Evolutionary conservation across 2,113 vertebrate species (phyloP).

Genomic region (Bubo bubo): DNA sequence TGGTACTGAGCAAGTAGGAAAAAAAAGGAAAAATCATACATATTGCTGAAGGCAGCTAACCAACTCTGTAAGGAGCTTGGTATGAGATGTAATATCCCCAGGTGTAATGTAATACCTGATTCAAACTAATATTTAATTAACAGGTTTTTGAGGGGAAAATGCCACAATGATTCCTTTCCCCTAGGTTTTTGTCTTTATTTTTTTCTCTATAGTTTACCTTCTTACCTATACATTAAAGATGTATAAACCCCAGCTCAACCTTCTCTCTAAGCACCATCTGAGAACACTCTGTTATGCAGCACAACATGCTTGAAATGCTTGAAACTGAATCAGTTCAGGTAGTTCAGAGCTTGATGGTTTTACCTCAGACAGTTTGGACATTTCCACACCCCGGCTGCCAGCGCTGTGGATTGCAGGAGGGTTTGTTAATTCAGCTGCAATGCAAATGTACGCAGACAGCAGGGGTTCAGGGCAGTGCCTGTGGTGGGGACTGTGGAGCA

Average conservation of each 20-base stretch:
- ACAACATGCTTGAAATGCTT: background rate
- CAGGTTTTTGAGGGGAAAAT: background rate
- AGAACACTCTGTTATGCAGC: background rate
- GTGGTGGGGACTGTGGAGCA: background rate
- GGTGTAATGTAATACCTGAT: background rate
- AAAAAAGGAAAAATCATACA: background rate
- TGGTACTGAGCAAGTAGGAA: background rate
- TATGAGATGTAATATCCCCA: background rate
- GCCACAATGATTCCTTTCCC: fast-evolving
- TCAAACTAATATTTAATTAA: conserved; percentile 7
- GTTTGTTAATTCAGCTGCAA: background rate
- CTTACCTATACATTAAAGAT: background rate
- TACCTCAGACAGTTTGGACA: background rate
- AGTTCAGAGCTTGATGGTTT: background rate
- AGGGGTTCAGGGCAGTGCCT: background rate
- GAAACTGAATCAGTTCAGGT: background rate
- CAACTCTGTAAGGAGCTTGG: background rate
- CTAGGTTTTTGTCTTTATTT: background rate
- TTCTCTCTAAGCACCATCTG: background rate
- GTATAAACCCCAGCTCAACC: background rate
- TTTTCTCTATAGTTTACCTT: background rate
- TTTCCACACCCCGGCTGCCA: background rate
- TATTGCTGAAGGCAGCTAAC: background rate
- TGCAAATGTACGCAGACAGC: background rate
- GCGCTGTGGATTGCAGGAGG: background rate